Conservation (phyloP, 2,888 invertebrate genomes). For the Reticulitermes lucifugus region DNA sequence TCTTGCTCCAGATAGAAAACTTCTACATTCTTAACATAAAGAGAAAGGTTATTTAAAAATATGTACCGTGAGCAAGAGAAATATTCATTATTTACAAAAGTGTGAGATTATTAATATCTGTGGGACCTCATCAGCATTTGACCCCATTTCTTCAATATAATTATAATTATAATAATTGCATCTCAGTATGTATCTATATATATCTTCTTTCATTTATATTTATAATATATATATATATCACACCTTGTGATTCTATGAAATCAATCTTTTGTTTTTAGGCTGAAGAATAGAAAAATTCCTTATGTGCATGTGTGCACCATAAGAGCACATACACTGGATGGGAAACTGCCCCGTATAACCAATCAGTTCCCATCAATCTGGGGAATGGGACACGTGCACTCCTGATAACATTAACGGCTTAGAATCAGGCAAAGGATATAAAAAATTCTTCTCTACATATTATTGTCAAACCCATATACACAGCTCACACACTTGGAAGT, state of each 20-base stretch:
- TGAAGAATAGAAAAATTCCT: slow-evolving; percentile 45
- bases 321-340: slow-evolving; percentile 4
- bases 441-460: slow-evolving; percentile 49
- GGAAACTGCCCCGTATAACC: slow-evolving; percentile 40
- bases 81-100: slow-evolving; percentile 52
- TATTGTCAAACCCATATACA: slow-evolving; percentile 52
- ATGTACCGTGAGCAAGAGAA: slow-evolving; percentile 39
- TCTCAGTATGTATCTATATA: slow-evolving; percentile 51
- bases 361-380: slow-evolving; percentile 29
- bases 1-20: slow-evolving; percentile 39
- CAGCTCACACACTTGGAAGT: slow-evolving; percentile 51
- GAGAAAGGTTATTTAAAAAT: slow-evolving; percentile 45
- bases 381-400: slow-evolving; percentile 6
- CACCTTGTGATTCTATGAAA: slow-evolving; percentile 53
- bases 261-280: slow-evolving; percentile 47
- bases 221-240: slow-evolving; percentile 53
- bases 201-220: slow-evolving; percentile 49
- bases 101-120: slow-evolving; percentile 49
- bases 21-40: slow-evolving; percentile 42
- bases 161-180: slow-evolving; percentile 52
- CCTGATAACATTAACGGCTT: slow-evolving; percentile 43
- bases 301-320: slow-evolving; percentile 40
- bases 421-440: slow-evolving; percentile 49
- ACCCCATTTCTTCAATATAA: slow-evolving; percentile 38
- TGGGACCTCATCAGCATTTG: background rate